phyloP scores from a whole-genome alignment of 1,140 invertebrate species.

The Aphelenchoides fujianensis region DNA sequence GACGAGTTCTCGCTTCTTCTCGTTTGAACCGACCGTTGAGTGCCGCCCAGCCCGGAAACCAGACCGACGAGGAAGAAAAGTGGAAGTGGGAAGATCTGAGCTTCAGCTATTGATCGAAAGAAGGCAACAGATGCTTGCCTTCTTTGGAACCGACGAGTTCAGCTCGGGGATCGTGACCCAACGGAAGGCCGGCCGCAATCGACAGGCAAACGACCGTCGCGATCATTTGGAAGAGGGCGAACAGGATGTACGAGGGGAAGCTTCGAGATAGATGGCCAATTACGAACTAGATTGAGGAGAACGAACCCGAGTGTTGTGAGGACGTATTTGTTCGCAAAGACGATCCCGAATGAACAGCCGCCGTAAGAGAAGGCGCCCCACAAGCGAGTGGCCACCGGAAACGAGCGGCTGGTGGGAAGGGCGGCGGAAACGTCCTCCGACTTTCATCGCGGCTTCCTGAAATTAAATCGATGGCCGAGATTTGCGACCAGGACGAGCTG shows the following conservation, averaged over 20 bases:
- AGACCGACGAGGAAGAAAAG: conserved; percentile 72
- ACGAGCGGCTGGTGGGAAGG: too few relatives aligned
- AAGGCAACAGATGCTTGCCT: conserved; percentile 3
- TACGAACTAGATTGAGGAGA: conserved; percentile 1
- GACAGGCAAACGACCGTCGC: conserved; percentile 14
- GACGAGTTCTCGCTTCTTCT: too few relatives aligned
- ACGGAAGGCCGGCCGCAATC: background rate
- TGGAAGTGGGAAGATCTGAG: conserved; percentile 17
- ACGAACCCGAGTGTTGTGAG: background rate
- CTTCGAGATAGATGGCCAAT: conserved; percentile 12
- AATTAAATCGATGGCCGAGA: too few relatives aligned
- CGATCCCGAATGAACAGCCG: background rate
- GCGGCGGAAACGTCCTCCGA: too few relatives aligned
- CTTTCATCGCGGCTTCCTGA: too few relatives aligned
- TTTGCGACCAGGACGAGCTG: too few relatives aligned
- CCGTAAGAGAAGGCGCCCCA: conserved; percentile 13
- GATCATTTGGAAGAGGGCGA: conserved; percentile 11
- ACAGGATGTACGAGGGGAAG: conserved; percentile 13
- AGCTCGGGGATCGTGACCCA: background rate
- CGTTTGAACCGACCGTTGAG: too few relatives aligned
- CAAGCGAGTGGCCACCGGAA: too few relatives aligned
- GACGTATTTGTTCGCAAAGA: conserved; percentile 16
- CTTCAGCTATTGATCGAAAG: background rate
- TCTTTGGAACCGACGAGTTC: background rate
- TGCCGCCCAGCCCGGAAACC: conserved; percentile 92